These are phyloP conservation scores for Tautogolabrus adspersus DNA, from an alignment of 2,113 vertebrate genomes.

Conservation along the genomic window DNA sequence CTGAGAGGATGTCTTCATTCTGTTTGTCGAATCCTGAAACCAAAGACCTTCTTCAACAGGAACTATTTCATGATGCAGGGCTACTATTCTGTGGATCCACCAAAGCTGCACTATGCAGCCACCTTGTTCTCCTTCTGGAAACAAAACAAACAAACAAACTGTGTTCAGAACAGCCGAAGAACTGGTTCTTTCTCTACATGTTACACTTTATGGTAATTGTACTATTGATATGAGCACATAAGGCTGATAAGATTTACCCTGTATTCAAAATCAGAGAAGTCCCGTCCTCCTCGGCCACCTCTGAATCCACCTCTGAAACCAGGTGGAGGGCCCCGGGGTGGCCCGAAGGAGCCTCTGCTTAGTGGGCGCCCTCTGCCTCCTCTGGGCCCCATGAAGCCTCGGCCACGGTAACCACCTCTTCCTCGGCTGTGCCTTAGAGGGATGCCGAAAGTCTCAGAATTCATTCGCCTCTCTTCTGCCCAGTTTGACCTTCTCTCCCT, in stretches of 20 bases:
- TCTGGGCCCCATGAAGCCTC: conserved; percentile 91
- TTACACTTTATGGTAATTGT: background rate
- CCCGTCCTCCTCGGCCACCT: conserved; percentile 91
- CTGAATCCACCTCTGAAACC: conserved; percentile 91
- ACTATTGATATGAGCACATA: background rate
- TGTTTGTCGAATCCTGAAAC: conserved; percentile 85
- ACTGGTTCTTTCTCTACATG: background rate
- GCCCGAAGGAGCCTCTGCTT: conserved; percentile 86
- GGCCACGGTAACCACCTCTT: conserved; percentile 90
- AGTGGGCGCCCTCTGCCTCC: conserved; percentile 88
- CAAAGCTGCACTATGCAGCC: conserved; percentile 88
- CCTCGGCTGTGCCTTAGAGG: conserved; percentile 91
- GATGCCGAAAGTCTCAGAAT: conserved; percentile 96
- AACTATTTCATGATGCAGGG: conserved; percentile 83
- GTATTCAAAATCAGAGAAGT: conserved; percentile 96
- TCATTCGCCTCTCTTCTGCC: conserved; percentile 96
- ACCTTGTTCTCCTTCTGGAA: conserved; percentile 98
- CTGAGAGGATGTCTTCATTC: conserved; percentile 88
- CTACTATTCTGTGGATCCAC: conserved; percentile 79
- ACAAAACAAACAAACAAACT: background rate
- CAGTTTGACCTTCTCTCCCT: conserved; percentile 96
- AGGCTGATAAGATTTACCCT: conserved; percentile 83
- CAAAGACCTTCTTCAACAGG: conserved; percentile 61
- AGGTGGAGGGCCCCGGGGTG: conserved; percentile 87
- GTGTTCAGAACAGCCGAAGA: background rate